These are phyloP conservation scores for Ciconia stormi DNA, from an alignment of 2,113 vertebrate species.

Conservation along the genomic window DNA sequence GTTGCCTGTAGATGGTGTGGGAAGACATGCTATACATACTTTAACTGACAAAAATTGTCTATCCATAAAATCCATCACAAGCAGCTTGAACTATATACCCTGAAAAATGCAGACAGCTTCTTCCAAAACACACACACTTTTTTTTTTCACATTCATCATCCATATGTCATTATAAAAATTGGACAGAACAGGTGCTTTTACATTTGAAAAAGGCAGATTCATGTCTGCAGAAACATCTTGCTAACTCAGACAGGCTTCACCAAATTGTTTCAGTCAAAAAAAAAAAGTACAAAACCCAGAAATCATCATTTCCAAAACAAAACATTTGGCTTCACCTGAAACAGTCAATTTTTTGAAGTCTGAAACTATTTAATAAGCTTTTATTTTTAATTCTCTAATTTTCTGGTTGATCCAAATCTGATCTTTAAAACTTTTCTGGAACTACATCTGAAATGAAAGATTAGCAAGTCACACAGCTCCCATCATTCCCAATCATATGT, in stretches of 20 bases:
- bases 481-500: background rate
- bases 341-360: background rate
- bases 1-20: constrained; percentile 3
- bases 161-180: background rate
- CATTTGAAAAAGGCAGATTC: background rate
- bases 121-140: background rate
- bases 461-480: background rate
- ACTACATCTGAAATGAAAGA: background rate
- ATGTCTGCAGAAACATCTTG: background rate
- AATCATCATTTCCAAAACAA: background rate
- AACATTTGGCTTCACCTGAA: background rate
- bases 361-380: background rate
- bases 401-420: background rate
- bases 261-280: background rate
- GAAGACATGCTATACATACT: background rate
- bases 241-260: background rate
- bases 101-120: background rate
- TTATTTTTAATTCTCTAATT: background rate
- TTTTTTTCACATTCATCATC: background rate
- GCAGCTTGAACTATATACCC: background rate
- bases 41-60: background rate
- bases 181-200: background rate
- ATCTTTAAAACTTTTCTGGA: background rate
- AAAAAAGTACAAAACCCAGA: background rate
- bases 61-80: background rate